Percentiles rank a stretch among this genome's conserved stretches.
Evolutionary conservation across 2,888 invertebrate species (phyloP).

Genomic region (Chaetogeoica ovagalla): DNA sequence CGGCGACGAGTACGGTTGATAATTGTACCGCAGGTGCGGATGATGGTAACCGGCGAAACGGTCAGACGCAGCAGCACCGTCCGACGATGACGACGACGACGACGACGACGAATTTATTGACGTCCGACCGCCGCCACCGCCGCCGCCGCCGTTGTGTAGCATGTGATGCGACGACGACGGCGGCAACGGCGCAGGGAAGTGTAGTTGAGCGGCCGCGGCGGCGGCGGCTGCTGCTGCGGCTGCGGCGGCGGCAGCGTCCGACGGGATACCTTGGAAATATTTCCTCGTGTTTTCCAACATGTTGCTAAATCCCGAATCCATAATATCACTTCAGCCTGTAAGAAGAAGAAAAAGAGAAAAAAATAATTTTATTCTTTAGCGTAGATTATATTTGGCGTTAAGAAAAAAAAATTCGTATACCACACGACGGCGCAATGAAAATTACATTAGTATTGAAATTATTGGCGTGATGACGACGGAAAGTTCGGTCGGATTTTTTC

Average conservation of each 20-base stretch:
- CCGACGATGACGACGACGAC: neutral
- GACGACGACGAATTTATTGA: conserved; percentile 38
- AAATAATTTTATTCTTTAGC: too few species aligned
- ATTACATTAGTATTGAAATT: too few species aligned
- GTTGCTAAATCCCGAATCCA: conserved; percentile 78
- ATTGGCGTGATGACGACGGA: too few species aligned
- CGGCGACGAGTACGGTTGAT: conserved; percentile 43
- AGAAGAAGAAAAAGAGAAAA: neutral
- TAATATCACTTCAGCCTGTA: conserved; percentile 57
- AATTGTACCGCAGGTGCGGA: conserved; percentile 40
- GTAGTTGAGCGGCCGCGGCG: neutral
- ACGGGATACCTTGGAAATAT: conserved; percentile 79
- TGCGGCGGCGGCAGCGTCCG: conserved; percentile 56
- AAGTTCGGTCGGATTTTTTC: too few species aligned
- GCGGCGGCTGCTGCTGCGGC: conserved; percentile 24
- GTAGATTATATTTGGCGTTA: too few species aligned
- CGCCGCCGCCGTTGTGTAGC: conserved; percentile 58
- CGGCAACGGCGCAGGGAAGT: conserved; percentile 23
- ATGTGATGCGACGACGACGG: conserved; percentile 40
- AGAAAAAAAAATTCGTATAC: too few species aligned
- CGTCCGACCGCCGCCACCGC: conserved; percentile 58
- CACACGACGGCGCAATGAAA: too few species aligned
- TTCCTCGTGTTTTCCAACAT: conserved; percentile 82
- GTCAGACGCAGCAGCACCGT: conserved; percentile 38
- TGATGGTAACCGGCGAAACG: conserved; percentile 55